phyloP scores from a whole-genome alignment of 2,888 invertebrate genomes.

The Coelogynopora nodosa region DNA sequence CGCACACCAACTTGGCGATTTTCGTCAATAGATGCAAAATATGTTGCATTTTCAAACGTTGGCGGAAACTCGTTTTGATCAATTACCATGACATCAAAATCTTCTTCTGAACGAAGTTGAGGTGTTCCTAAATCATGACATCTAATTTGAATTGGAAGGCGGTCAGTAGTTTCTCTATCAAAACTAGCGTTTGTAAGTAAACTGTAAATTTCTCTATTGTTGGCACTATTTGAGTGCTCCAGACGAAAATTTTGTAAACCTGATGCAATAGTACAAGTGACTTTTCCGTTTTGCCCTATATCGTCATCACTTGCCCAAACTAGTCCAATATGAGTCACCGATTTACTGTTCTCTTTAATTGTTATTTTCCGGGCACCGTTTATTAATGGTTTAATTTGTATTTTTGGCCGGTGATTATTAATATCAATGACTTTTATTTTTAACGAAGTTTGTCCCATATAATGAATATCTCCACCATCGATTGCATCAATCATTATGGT shows the following conservation, averaged over 20 bases:
- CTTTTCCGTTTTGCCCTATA: constrained; percentile 34
- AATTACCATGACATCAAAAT: constrained; percentile 33
- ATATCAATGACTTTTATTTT: constrained; percentile 38
- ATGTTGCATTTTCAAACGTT: constrained; percentile 11
- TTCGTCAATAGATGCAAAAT: constrained; percentile 7
- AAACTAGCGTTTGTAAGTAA: constrained; percentile 34
- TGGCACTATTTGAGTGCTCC: constrained; percentile 33
- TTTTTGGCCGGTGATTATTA: constrained; percentile 41
- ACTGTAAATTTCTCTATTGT: constrained; percentile 40
- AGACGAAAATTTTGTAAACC: constrained; percentile 4
- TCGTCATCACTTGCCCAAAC: constrained; percentile 40
- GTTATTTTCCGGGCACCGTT: constrained; percentile 26
- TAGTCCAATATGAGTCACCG: constrained; percentile 7
- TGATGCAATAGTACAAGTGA: constrained; percentile 33
- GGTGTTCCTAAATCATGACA: constrained; percentile 40
- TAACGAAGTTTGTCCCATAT: constrained; percentile 36
- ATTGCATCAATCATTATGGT: constrained; percentile 31
- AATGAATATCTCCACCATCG: constrained; percentile 23
- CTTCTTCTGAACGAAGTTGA: constrained; percentile 34
- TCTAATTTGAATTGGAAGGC: constrained; percentile 32
- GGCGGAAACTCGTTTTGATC: constrained; percentile 43
- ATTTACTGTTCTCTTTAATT: constrained; percentile 16
- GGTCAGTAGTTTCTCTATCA: constrained; percentile 37
- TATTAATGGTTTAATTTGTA: constrained; percentile 38
- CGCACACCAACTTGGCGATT: constrained; percentile 27